Base-by-base conservation (phyloP, 2,797 vertebrate species). In the Microcaecilia unicolor region DNA sequence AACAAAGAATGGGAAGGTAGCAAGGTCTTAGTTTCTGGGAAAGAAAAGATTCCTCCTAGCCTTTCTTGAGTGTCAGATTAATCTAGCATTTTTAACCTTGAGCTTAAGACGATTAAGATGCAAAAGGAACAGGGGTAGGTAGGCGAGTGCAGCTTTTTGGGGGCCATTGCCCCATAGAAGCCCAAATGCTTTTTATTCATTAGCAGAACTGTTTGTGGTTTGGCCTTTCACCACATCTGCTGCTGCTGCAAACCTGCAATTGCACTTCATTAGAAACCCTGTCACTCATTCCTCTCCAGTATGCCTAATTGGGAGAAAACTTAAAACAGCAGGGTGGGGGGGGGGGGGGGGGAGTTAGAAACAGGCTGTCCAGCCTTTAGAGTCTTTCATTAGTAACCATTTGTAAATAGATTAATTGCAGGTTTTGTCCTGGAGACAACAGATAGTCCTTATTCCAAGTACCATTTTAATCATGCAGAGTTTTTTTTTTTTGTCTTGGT, bases 191-290 rank as follows among this genome's bases (percentile, higher is more conserved):
- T 52, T 24, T 6, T 28, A 25, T 41, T 70, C 68, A 59, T 74
- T 76, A 70, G 51, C 40, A 12, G 11, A 50, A 19, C 15, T 14
- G 48, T 36, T 55, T 53, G 53, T 2, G 12, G 41, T 30, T 43
- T 56, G 44, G 44, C 50, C 52, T 51, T 61, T 48, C 45, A 32
- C 64, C 54, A 33, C 61, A 30, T 53, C 58, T 50, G 50, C 51
- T 48, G 51, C 32, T 46, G 52, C 66, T 40, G 34, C 26, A 0
- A 23, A 22, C 37, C 34, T 48, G 44, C 47, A 78, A 76, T 83
- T 82, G 80, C 53, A 31, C 40, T 38, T 68, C 69, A 76, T 82
- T 74, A 83, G 57, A 24, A 61, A 43, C 46, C 56, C 44, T 50
- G 70, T 80, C 80, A 74, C 34, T 81, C 82, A 72, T 2, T 21